These are phyloP conservation scores for Scelioninae gen. 1 DNA, from an alignment of 2,888 invertebrate genomes.

Conservation along the genomic window DNA sequence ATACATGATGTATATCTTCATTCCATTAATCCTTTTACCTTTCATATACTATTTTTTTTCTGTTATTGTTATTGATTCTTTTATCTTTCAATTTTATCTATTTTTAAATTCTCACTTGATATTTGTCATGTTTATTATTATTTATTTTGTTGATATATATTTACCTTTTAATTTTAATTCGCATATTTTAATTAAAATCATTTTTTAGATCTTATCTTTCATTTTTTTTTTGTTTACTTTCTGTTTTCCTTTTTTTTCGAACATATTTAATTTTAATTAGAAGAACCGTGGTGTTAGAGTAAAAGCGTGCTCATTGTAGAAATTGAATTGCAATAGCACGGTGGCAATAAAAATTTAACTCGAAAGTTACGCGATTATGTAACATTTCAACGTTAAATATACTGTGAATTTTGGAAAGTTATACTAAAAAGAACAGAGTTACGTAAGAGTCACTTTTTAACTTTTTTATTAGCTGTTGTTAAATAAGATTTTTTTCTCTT, in stretches of 20 bases:
- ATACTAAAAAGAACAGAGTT: constrained; percentile 59
- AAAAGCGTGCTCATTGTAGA: constrained; percentile 48
- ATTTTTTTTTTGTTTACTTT: neutral
- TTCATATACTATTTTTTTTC: neutral
- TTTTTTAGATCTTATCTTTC: neutral
- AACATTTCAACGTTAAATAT: constrained; percentile 58
- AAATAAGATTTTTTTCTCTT: constrained; percentile 29
- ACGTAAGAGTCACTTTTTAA: constrained; percentile 49
- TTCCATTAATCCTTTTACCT: constrained; percentile 5
- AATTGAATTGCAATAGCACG: constrained; percentile 53
- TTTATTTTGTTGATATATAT: too few relatives aligned
- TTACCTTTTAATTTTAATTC: too few relatives aligned
- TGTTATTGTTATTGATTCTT: too few relatives aligned
- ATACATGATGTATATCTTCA: constrained; percentile 31
- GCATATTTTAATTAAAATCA: too few relatives aligned
- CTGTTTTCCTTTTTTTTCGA: neutral
- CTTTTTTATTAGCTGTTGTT: constrained; percentile 54
- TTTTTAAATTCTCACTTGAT: too few relatives aligned
- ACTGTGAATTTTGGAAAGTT: constrained; percentile 71
- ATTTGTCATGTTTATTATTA: too few relatives aligned
- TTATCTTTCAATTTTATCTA: too few relatives aligned
- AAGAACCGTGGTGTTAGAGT: constrained; percentile 27
- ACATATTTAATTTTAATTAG: constrained; percentile 11
- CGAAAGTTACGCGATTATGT: constrained; percentile 63
- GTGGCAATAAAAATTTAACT: constrained; percentile 61